These are phyloP conservation scores for Typhlichthys subterraneus DNA, from an alignment of 2,797 vertebrate genomes.

Conservation along the genomic window DNA sequence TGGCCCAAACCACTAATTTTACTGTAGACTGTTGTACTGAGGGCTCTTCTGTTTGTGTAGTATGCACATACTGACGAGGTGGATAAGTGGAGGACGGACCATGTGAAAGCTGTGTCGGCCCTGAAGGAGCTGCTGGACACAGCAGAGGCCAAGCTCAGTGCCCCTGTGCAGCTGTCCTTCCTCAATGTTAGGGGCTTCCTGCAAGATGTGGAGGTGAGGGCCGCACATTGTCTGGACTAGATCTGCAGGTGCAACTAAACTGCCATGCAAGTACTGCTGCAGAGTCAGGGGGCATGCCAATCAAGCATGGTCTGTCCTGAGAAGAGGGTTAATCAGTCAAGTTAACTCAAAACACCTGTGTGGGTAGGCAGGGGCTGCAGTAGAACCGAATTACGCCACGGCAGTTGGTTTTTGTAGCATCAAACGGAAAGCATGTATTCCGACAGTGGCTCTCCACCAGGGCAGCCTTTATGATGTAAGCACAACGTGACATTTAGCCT, in stretches of 20 bases:
- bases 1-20: too few species aligned
- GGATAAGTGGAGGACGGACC: conserved; percentile 90
- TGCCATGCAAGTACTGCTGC: too few species aligned
- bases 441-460: not conserved
- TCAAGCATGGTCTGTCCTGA: too few species aligned
- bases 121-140: conserved; percentile 85
- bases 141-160: conserved; percentile 83
- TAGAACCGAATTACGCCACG: not conserved
- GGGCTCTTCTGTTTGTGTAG: conserved; percentile 60
- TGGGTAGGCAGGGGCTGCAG: not conserved
- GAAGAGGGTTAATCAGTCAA: too few species aligned
- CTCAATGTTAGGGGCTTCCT: conserved; percentile 85
- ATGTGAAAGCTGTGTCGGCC: conserved; percentile 78
- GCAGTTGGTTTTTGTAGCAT: not conserved
- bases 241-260: too few species aligned
- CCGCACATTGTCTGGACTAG: not conserved
- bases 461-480: conserved; percentile 1
- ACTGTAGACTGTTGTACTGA: not conserved
- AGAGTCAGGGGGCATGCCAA: too few species aligned
- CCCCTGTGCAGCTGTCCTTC: conserved; percentile 87
- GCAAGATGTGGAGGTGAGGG: conserved; percentile 89
- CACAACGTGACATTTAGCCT: conserved; percentile 23
- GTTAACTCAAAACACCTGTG: too few species aligned
- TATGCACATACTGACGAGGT: conserved; percentile 89
- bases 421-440: not conserved